These are phyloP conservation scores for Tauraco erythrolophus DNA, from an alignment of 2,113 vertebrate genomes.

Conservation along the genomic window DNA sequence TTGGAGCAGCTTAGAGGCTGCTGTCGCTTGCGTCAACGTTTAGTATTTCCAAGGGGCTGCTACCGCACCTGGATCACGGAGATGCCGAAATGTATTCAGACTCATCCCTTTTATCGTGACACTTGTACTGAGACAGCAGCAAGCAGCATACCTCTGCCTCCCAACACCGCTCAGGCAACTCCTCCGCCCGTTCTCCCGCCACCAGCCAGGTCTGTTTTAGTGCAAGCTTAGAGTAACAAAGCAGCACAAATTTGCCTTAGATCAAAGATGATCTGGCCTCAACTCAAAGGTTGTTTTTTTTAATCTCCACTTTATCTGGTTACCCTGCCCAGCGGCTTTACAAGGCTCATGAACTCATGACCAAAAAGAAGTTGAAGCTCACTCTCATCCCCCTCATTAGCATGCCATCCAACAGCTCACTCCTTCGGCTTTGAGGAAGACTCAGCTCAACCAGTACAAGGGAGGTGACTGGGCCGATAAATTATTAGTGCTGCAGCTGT, in stretches of 20 bases:
- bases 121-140: neutral
- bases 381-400: neutral
- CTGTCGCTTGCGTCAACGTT: neutral
- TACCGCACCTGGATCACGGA: neutral
- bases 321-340: neutral
- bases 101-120: neutral
- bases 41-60: neutral
- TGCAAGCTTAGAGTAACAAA: neutral
- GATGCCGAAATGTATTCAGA: neutral
- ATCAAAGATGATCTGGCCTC: slow-evolving; percentile 4
- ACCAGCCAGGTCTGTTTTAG: neutral
- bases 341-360: slow-evolving; percentile 20
- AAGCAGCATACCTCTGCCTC: neutral
- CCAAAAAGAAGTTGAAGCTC: neutral
- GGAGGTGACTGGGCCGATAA: neutral
- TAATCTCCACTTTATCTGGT: neutral
- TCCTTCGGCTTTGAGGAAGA: slow-evolving; percentile 46
- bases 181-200: neutral
- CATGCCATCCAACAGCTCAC: neutral
- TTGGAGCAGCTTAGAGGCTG: neutral
- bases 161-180: neutral
- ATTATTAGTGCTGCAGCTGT: slow-evolving; percentile 39
- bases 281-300: neutral
- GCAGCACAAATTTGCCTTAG: neutral
- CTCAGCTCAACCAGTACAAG: neutral